Conservation (phyloP, 2,797 vertebrate species). For the Peromyscus attwateri region DNA sequence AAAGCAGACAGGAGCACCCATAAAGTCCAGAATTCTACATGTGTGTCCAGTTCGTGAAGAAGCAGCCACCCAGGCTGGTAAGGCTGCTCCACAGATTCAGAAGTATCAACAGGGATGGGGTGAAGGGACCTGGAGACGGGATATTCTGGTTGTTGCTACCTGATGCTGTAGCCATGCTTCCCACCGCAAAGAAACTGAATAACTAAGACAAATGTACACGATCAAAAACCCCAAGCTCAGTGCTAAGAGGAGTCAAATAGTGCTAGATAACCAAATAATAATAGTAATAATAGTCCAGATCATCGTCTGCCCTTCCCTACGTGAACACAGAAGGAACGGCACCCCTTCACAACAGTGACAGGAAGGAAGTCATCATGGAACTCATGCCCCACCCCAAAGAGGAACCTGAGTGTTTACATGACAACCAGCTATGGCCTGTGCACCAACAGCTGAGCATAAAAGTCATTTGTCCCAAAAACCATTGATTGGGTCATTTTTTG, state of each 20-base stretch:
- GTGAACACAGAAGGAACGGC: neutral
- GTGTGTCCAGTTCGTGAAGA: neutral
- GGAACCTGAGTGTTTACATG: neutral
- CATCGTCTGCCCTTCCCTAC: neutral
- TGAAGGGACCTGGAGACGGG: neutral
- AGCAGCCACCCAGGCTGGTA: neutral
- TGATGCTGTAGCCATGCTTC: neutral
- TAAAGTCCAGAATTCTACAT: conserved; percentile 2
- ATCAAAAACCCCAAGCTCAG: neutral
- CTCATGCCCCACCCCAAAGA: neutral
- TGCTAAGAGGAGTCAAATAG: no score
- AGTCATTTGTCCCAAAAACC: neutral
- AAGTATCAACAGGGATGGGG: neutral
- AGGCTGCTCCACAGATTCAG: neutral
- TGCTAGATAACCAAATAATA: neutral
- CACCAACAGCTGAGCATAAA: neutral
- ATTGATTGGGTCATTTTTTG: neutral
- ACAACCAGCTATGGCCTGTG: neutral
- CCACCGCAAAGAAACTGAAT: neutral
- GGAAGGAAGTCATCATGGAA: neutral
- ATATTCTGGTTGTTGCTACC: neutral
- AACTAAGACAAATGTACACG: neutral
- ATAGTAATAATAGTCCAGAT: neutral
- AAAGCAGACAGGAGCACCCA: neutral
- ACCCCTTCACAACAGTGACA: neutral